phyloP scores from a whole-genome alignment of 2,797 vertebrate species.

The Pitangus sulphuratus region DNA sequence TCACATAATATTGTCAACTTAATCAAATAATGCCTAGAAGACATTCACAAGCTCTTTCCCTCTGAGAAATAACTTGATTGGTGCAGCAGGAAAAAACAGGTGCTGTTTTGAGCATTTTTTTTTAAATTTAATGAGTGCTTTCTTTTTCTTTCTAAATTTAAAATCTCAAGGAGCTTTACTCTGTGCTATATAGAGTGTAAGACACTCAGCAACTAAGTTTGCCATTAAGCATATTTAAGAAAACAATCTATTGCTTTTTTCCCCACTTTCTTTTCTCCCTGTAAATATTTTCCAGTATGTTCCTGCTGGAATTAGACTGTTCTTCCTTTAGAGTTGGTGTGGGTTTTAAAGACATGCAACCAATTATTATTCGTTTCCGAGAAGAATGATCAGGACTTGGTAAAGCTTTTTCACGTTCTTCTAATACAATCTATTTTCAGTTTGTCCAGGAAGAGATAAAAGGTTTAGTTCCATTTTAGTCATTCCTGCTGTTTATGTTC shows the following conservation, averaged over 20 bases:
- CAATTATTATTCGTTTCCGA: background rate
- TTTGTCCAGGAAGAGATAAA: background rate
- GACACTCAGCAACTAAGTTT: background rate
- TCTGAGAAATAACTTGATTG: slow-evolving; percentile 75
- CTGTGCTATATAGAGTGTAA: background rate
- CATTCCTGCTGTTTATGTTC: background rate
- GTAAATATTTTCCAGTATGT: background rate
- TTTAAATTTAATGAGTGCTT: background rate
- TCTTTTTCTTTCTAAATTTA: background rate
- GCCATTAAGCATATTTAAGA: accelerated
- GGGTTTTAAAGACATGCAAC: background rate
- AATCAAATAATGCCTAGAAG: slow-evolving; percentile 83
- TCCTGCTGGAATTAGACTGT: background rate
- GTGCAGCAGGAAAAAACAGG: slow-evolving; percentile 56
- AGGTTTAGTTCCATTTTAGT: background rate
- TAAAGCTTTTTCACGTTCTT: background rate
- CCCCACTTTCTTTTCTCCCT: background rate
- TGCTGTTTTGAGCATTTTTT: background rate
- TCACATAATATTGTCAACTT: slow-evolving; percentile 82
- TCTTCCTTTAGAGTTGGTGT: background rate
- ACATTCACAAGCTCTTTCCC: slow-evolving; percentile 74
- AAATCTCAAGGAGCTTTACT: background rate
- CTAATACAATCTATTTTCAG: background rate
- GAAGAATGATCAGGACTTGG: background rate
- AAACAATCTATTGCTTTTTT: background rate